Evolutionary conservation across 2,888 invertebrate species (phyloP).

Genomic region (Falcaria lacertinaria): DNA sequence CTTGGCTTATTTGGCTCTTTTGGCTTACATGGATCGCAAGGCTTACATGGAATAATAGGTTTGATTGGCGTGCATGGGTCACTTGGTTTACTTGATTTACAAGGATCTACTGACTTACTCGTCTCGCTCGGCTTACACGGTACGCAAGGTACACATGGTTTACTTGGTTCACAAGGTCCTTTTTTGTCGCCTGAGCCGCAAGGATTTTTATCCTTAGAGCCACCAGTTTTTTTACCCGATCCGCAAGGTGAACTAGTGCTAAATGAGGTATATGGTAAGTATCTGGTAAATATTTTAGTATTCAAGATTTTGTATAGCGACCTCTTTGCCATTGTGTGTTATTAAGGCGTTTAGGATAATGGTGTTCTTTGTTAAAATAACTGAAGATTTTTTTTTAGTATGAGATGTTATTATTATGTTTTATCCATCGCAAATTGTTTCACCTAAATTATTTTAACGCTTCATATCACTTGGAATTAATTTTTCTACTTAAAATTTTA

Average conservation of each 20-base stretch:
- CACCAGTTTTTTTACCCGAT: conserved; percentile 6
- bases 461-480: too few species aligned
- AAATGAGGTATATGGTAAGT: neutral
- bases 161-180: neutral
- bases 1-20: neutral
- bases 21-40: too few species aligned
- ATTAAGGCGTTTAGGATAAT: neutral
- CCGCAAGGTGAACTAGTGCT: neutral
- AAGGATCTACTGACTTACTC: neutral
- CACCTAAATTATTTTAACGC: too few species aligned
- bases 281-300: neutral
- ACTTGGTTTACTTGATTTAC: too few species aligned
- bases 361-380: too few species aligned
- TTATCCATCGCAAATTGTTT: too few species aligned
- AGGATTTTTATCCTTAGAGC: neutral
- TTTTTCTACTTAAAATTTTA: too few species aligned
- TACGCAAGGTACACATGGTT: neutral
- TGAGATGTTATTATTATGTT: too few species aligned
- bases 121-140: neutral
- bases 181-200: neutral
- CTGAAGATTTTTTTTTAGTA: too few species aligned
- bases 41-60: neutral
- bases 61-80: neutral
- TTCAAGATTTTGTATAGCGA: neutral
- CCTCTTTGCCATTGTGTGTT: neutral